Evolutionary conservation across 1,140 invertebrate species (phyloP).

Genomic region (Drosophila micromelanica): DNA sequence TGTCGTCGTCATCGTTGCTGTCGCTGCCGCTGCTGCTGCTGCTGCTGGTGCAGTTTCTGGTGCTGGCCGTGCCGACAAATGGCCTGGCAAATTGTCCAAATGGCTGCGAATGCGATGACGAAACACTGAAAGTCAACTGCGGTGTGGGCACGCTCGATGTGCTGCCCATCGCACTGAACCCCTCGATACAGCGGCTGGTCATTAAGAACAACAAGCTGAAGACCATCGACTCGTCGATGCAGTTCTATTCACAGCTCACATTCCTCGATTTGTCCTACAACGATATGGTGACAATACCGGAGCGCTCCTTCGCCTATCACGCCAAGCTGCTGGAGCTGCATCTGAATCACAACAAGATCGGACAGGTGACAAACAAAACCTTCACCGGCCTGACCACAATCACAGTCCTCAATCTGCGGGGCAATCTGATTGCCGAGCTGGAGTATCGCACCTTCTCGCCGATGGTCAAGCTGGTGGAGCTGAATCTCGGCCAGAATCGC

Average conservation of each 20-base stretch:
- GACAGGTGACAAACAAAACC: slow-evolving; percentile 90
- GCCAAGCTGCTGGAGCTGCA: slow-evolving; percentile 92
- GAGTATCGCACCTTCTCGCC: slow-evolving; percentile 90
- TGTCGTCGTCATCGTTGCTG: slow-evolving; percentile 56
- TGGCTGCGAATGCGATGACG: slow-evolving; percentile 94
- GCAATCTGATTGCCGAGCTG: slow-evolving; percentile 92
- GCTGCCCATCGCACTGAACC: slow-evolving; percentile 95
- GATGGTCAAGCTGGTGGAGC: slow-evolving; percentile 90
- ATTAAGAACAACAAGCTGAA: slow-evolving; percentile 94
- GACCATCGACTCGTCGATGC: slow-evolving; percentile 93
- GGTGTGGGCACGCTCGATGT: slow-evolving; percentile 93
- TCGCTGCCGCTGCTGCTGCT: slow-evolving; percentile 24
- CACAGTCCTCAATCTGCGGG: slow-evolving; percentile 91
- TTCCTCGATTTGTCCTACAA: slow-evolving; percentile 94
- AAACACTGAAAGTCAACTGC: slow-evolving; percentile 94
- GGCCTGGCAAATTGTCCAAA: slow-evolving; percentile 88
- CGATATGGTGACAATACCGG: slow-evolving; percentile 91
- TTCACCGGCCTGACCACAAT: slow-evolving; percentile 91
- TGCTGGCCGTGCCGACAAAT: slow-evolving; percentile 40
- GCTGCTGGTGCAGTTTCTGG: slow-evolving; percentile 25
- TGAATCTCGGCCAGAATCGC: slow-evolving; percentile 94
- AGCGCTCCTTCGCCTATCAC: slow-evolving; percentile 91
- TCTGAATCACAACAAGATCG: slow-evolving; percentile 93
- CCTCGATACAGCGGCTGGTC: slow-evolving; percentile 92
- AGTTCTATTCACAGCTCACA: slow-evolving; percentile 93